Evolutionary conservation across 2,113 vertebrate genomes (phyloP).

Genomic region (Apteryx mantelli): DNA sequence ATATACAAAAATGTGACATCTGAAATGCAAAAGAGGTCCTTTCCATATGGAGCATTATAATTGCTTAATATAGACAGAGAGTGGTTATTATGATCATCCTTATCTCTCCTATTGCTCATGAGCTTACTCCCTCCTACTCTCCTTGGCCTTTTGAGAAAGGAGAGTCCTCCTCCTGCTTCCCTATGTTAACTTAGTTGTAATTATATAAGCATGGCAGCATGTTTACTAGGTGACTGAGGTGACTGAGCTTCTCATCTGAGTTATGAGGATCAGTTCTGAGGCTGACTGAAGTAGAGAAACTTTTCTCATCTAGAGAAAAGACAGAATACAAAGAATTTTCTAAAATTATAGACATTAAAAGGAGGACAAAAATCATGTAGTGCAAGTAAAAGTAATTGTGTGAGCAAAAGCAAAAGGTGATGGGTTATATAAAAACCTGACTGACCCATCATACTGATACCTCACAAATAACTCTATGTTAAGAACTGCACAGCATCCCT

Average conservation of each 20-base stretch:
- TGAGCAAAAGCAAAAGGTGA: background rate
- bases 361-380: background rate
- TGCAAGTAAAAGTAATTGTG: background rate
- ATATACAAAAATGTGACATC: background rate
- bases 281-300: background rate
- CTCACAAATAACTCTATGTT: background rate
- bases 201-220: background rate
- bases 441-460: background rate
- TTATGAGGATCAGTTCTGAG: background rate
- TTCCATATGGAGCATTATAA: background rate
- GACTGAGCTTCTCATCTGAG: background rate
- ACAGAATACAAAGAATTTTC: background rate
- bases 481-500: background rate
- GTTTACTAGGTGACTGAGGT: background rate
- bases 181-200: background rate
- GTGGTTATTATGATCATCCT: background rate
- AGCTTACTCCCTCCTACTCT: background rate
- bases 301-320: background rate
- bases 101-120: background rate
- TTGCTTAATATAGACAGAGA: background rate
- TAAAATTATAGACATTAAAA: background rate
- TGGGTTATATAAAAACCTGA: background rate
- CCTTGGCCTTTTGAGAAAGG: background rate
- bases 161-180: background rate
- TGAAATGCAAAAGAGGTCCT: background rate